Percentiles rank a stretch among this genome's conserved stretches.
Conservation (phyloP, 2,888 invertebrate species). For the Zele albiditarsus region DNA sequence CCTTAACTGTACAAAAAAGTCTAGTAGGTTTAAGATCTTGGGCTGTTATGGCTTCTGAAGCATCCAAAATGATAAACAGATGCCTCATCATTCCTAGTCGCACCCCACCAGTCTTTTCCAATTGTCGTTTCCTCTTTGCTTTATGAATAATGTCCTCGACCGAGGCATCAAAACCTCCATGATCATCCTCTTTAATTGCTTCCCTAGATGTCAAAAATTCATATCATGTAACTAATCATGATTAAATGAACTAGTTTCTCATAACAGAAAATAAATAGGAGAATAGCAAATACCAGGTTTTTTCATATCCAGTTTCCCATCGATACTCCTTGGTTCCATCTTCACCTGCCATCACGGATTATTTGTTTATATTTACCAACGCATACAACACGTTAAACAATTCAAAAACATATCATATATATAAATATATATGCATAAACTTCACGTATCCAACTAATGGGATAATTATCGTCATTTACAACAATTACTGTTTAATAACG, state of each 20-base stretch:
- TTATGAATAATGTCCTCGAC: slow-evolving; percentile 94
- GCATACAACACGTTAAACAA: too few species aligned
- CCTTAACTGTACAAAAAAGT: slow-evolving; percentile 90
- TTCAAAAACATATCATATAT: too few species aligned
- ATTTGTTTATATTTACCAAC: background rate
- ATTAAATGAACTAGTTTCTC: slow-evolving; percentile 30
- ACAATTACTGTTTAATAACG: too few species aligned
- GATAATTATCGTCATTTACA: too few species aligned
- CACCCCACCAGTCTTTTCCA: slow-evolving; percentile 83
- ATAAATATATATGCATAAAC: too few species aligned
- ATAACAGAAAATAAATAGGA: slow-evolving; percentile 27
- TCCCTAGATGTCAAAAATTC: slow-evolving; percentile 78
- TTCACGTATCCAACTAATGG: too few species aligned
- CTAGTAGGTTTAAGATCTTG: slow-evolving; percentile 97
- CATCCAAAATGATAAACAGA: slow-evolving; percentile 91
- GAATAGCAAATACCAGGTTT: slow-evolving; percentile 83
- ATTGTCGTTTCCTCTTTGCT: slow-evolving; percentile 86
- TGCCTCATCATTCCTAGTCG: slow-evolving; percentile 99
- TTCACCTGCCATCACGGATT: slow-evolving; percentile 85
- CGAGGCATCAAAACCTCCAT: slow-evolving; percentile 91
- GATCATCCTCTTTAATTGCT: slow-evolving; percentile 96
- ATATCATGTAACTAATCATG: slow-evolving; percentile 20
- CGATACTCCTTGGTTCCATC: slow-evolving; percentile 89
- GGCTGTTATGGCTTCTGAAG: slow-evolving; percentile 94
- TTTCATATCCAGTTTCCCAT: slow-evolving; percentile 97